Evolutionary conservation across 1,140 invertebrate species (phyloP).

Genomic region (Drosophila suzukii): DNA sequence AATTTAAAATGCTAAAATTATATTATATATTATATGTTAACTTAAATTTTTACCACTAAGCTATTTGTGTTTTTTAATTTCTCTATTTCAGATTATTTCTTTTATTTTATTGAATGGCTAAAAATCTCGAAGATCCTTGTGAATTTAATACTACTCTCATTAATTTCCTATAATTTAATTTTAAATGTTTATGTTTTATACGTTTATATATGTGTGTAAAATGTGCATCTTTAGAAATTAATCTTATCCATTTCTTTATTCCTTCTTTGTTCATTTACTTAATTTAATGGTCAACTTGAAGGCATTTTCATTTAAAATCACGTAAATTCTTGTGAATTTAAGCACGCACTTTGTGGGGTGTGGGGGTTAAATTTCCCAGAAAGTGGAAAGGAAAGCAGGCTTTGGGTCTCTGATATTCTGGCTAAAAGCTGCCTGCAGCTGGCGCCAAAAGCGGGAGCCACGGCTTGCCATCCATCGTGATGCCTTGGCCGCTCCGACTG

Average conservation of each 20-base stretch:
- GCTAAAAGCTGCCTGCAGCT: slow-evolving; percentile 55
- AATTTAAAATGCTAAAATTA: too few species aligned
- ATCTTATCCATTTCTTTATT: not conserved
- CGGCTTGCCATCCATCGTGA: slow-evolving; percentile 21
- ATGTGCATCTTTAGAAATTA: not conserved
- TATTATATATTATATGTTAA: too few species aligned
- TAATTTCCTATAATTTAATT: not conserved
- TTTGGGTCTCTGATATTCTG: slow-evolving; percentile 18
- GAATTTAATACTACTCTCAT: too few species aligned
- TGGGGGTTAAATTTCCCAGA: not conserved
- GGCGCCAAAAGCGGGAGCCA: slow-evolving; percentile 34
- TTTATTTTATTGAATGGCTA: not conserved
- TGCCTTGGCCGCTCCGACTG: slow-evolving; percentile 55
- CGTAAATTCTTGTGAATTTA: slow-evolving; percentile 50
- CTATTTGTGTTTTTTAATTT: not conserved
- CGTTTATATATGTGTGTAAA: too few species aligned
- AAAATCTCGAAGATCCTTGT: too few species aligned
- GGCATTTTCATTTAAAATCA: slow-evolving; percentile 52
- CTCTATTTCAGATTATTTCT: not conserved
- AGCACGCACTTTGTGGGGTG: slow-evolving; percentile 37
- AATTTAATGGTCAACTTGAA: slow-evolving; percentile 24
- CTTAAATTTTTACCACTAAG: too few species aligned
- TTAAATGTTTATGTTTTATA: not conserved
- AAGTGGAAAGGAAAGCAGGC: not conserved
- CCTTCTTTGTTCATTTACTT: not conserved